Evolutionary conservation across 2,888 invertebrate genomes (phyloP).

Genomic region (Oligia latruncula): DNA sequence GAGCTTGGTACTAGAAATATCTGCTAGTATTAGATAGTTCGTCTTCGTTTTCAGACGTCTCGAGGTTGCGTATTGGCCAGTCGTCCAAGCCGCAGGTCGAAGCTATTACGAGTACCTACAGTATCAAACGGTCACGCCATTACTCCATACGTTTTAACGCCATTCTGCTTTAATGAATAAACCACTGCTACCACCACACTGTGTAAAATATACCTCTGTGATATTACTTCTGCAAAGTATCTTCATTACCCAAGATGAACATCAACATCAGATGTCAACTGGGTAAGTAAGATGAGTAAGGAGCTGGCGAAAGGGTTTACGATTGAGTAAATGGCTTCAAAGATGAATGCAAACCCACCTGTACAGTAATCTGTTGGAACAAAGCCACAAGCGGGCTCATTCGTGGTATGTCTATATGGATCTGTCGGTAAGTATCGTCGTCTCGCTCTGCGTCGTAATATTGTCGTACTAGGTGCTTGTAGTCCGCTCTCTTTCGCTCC

Average conservation of each 20-base stretch:
- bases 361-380: conserved; percentile 98
- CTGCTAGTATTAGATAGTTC: neutral
- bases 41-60: neutral
- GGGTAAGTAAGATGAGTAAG: no score
- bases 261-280: neutral
- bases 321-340: neutral
- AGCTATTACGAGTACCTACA: neutral
- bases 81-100: neutral
- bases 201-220: neutral
- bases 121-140: no score
- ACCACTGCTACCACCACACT: neutral
- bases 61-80: neutral
- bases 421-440: conserved; percentile 97
- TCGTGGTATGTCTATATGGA: conserved; percentile 99
- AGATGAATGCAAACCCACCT: conserved; percentile 74
- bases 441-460: conserved; percentile 97
- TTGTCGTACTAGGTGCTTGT: conserved; percentile 98
- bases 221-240: no score
- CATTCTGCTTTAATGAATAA: neutral
- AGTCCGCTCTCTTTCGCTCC: conserved; percentile 98
- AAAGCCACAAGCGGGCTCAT: conserved; percentile 99
- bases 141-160: no score
- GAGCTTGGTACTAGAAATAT: neutral
- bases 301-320: no score
- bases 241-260: neutral